phyloP scores from a whole-genome alignment of 2,113 vertebrate genomes.

The Etheostoma cragini region DNA sequence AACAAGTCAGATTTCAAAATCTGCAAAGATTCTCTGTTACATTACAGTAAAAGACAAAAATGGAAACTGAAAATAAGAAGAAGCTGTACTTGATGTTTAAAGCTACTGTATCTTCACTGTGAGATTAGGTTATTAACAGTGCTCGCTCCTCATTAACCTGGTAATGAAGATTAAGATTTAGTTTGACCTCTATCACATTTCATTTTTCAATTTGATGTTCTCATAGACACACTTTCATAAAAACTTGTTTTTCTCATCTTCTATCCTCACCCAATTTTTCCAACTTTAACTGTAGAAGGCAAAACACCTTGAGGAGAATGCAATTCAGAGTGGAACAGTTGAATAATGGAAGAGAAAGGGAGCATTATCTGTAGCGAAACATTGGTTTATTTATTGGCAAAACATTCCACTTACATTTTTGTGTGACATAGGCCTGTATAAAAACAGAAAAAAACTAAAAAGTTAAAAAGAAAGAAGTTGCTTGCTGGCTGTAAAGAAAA shows the following conservation, averaged over 20 bases:
- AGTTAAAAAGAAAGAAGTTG: neutral
- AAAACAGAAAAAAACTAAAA: constrained; percentile 12
- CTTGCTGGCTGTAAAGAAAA: constrained; percentile 19
- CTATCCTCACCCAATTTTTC: neutral
- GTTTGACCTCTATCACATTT: neutral
- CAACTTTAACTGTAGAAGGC: constrained; percentile 1
- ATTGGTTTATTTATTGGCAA: constrained; percentile 41
- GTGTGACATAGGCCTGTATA: neutral
- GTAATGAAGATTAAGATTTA: neutral
- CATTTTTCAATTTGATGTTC: neutral
- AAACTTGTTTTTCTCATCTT: neutral
- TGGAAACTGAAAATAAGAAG: neutral
- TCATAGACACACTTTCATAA: neutral
- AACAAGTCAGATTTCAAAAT: neutral
- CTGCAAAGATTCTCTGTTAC: neutral
- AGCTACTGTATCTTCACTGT: neutral
- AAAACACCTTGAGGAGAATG: neutral
- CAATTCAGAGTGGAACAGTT: neutral
- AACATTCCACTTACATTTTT: constrained; percentile 55
- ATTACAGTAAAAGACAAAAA: neutral
- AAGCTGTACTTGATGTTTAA: neutral
- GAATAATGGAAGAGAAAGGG: constrained; percentile 14
- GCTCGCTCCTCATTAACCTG: neutral
- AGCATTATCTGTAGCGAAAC: constrained; percentile 2
- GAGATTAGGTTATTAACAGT: neutral